Conservation (phyloP, 2,113 vertebrate species). For the Anas platyrhynchos region DNA sequence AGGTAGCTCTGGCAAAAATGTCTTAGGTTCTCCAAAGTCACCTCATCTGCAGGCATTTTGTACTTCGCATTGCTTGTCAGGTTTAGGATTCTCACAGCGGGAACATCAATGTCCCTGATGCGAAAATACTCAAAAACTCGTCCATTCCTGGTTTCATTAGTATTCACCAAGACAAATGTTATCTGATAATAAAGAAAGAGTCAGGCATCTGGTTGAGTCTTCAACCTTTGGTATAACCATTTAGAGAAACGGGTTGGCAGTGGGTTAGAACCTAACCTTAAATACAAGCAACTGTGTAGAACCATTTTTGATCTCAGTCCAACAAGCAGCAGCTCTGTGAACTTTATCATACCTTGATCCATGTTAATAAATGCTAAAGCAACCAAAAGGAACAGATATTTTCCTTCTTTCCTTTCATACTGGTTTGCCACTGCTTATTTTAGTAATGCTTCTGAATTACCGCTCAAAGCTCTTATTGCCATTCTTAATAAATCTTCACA, state of each 20-base stretch:
- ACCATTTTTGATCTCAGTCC: neutral
- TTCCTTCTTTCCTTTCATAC: neutral
- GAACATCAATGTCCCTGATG: slow-evolving; percentile 80
- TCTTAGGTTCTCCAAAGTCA: slow-evolving; percentile 77
- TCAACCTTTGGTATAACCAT: neutral
- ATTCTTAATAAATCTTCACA: neutral
- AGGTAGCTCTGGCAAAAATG: slow-evolving; percentile 84
- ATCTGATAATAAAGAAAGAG: slow-evolving; percentile 73
- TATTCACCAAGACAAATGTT: slow-evolving; percentile 86
- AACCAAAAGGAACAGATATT: neutral
- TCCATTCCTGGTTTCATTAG: slow-evolving; percentile 82
- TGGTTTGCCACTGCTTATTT: neutral
- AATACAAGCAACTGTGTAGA: neutral
- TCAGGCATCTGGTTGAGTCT: neutral
- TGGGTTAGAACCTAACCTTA: neutral
- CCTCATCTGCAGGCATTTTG: slow-evolving; percentile 85
- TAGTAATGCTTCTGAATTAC: neutral
- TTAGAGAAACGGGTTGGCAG: neutral
- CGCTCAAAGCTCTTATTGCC: neutral
- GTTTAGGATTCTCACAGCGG: slow-evolving; percentile 87
- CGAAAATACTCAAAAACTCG: slow-evolving; percentile 88
- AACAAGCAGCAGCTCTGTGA: neutral
- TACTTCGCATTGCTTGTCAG: slow-evolving; percentile 83
- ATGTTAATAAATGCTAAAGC: neutral
- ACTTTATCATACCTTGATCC: neutral